These are phyloP conservation scores for Hyla sarda DNA, from an alignment of 2,113 vertebrate species.

Conservation along the genomic window DNA sequence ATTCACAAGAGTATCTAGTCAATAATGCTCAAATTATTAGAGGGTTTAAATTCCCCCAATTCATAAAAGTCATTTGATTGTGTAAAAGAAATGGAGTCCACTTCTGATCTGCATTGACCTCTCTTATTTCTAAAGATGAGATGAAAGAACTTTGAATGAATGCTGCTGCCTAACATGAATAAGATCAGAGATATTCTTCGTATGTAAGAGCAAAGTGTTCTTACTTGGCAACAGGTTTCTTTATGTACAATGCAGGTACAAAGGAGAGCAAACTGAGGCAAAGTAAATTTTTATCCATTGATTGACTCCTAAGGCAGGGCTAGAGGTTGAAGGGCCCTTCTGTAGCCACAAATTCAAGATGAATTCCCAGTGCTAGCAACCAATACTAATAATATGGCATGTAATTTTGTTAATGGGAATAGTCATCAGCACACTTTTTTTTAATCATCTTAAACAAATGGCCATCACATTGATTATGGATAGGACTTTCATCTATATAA, in stretches of 20 bases:
- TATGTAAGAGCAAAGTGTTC: not conserved
- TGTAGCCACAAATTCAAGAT: not conserved
- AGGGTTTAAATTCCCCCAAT: not conserved
- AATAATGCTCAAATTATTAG: not conserved
- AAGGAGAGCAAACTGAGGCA: not conserved
- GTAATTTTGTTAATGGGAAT: not conserved
- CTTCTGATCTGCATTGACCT: constrained; percentile 7
- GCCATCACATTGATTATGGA: not conserved
- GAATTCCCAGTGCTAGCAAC: not conserved
- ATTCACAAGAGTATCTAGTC: too few relatives aligned
- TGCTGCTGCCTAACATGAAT: constrained; percentile 25
- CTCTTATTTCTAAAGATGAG: constrained; percentile 1
- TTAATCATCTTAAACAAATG: not conserved
- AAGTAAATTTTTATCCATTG: not conserved
- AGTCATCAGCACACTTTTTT: not conserved
- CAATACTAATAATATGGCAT: constrained; percentile 15
- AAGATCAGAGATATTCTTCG: constrained; percentile 18
- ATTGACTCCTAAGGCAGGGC: not conserved
- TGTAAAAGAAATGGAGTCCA: not conserved
- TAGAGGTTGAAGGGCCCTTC: not conserved
- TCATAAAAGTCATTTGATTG: not conserved
- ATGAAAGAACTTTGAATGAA: constrained; percentile 13
- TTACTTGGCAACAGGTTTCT: not conserved
- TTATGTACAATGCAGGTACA: constrained; percentile 3
- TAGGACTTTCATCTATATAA: constrained; percentile 1